Evolutionary conservation across 2,888 invertebrate species (phyloP), one percentile per base, ranked within the genome.

Genomic region (Polydrusus pterygomalis): DNA sequence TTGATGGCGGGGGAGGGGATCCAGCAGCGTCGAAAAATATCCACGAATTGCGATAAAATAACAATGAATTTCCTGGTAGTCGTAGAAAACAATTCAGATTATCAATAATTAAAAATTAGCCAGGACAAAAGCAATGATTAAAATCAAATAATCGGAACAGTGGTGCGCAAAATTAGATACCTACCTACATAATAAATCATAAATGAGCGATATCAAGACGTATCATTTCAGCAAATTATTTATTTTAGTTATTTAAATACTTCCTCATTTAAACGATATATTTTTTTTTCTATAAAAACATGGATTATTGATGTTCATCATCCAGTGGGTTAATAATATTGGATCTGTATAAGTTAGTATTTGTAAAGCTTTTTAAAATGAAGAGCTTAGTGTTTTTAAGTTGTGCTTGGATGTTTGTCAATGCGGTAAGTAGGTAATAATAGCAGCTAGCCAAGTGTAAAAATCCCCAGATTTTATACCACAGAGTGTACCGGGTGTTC

Each of bases 301-400:
- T 47, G 47, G 17, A 8, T 17, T 47, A 47, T 43, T 43, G 17
- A 47, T n/a, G 47, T n/a, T 47, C 8, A 49, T 20, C 68, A 56
- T 51, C 68, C 54, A 43, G 40, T 43, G 25, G 6, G 13, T 60
- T 40, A 15, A 60, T 40, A 17, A 17, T 0, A 8, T 38, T 38
- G 11, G 1, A 3, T 34, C 7, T 17, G 2, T 18, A 1, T 18
- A 11, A 40, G 17, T 56, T 30, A 6, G 5, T 56, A 3, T 34
- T 30, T 17, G 15, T 15, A 17, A 17, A 43, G 1, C 15, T 15
- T 43, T 20, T 30, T 17, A 81, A 79, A 65, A 81, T 81, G 81
- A 80, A 79, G 34, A 30, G 10, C 47, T 51, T 79, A 13, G 49
- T 81, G 47, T 62, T 78, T 43, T 60, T 81, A 9, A 70, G 58